Evolutionary conservation across 2,888 invertebrate genomes (phyloP).

Genomic region (Drosophila kokeensis): DNA sequence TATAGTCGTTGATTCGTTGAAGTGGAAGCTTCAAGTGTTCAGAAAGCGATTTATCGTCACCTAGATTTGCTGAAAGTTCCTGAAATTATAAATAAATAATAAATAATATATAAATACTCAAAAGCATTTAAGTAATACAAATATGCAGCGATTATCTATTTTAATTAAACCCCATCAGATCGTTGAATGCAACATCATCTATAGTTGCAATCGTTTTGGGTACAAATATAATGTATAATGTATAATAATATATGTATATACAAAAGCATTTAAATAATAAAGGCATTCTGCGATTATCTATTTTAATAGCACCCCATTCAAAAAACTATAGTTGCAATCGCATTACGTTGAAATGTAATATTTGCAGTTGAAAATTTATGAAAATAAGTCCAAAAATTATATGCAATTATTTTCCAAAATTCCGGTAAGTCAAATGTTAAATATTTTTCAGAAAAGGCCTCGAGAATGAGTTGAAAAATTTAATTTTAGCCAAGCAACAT

Average conservation of each 20-base stretch:
- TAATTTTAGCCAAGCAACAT: constrained; percentile 8
- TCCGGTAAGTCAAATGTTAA: neutral
- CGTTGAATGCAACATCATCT: neutral
- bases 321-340: neutral
- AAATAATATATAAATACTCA: neutral
- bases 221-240: neutral
- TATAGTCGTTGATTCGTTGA: constrained; percentile 98
- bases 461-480: constrained; percentile 2
- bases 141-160: neutral
- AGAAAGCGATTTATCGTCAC: constrained; percentile 94
- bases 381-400: neutral
- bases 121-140: neutral
- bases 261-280: neutral
- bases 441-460: neutral
- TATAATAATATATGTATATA: too few species aligned
- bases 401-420: neutral
- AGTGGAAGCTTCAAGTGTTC: constrained; percentile 97
- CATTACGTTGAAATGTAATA: neutral
- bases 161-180: neutral
- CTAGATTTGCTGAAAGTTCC: constrained; percentile 93
- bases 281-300: neutral
- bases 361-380: neutral
- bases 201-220: neutral
- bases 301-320: neutral
- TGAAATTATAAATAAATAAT: constrained; percentile 84